Evolutionary conservation across 1,140 invertebrate species (phyloP).

Genomic region (Anthonomus grandis): DNA sequence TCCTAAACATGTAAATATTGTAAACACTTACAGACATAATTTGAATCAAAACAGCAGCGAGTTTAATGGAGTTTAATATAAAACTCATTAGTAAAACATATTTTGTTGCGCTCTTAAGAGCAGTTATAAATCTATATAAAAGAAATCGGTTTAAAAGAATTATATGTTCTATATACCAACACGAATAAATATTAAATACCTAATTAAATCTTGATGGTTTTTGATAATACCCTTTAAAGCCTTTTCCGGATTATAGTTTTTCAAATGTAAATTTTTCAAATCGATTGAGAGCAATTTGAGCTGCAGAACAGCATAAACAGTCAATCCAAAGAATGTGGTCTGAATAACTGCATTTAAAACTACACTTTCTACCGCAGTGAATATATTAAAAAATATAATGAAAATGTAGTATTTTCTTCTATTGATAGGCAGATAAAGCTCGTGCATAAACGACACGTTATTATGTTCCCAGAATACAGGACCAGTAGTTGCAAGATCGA

Average conservation of each 20-base stretch:
- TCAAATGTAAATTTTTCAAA: background rate
- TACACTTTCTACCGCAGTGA: background rate
- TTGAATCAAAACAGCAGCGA: background rate
- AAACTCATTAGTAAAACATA: constrained; percentile 2
- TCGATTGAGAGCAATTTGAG: too few relatives aligned
- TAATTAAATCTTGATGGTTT: background rate
- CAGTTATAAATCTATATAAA: background rate
- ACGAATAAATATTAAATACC: background rate
- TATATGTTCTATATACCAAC: background rate
- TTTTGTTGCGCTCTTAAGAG: background rate
- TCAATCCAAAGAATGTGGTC: constrained; percentile 1
- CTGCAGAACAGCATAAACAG: constrained; percentile 5
- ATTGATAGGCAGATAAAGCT: constrained; percentile 9
- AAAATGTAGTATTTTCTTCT: background rate
- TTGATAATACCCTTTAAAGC: background rate
- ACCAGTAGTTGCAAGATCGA: background rate
- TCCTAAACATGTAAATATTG: background rate
- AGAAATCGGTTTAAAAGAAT: background rate
- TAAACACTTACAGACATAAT: background rate
- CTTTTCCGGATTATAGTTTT: background rate
- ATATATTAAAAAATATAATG: constrained; percentile 8
- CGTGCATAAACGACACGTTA: constrained; percentile 11
- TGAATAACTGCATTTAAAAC: constrained; percentile 1
- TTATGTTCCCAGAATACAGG: constrained; percentile 6
- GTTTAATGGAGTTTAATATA: constrained; percentile 7